A percentile compares a stretch with the other conserved stretches of the same genome.
phyloP scores from a whole-genome alignment of 2,888 invertebrate genomes.

The Ophraella communa region DNA sequence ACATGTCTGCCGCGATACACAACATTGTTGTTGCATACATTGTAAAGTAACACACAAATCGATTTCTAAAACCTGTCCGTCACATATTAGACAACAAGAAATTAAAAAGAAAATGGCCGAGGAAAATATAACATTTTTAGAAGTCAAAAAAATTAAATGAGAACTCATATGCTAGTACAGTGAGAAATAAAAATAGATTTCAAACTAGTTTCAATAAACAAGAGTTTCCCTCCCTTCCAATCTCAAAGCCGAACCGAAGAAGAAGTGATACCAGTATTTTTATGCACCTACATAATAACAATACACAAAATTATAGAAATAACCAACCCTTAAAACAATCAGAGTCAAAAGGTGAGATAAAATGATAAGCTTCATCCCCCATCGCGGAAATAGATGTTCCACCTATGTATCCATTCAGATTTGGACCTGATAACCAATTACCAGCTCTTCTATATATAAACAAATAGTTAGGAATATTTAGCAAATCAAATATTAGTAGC shows the following conservation, averaged over 20 bases:
- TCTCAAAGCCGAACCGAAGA: background rate
- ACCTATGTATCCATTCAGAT: too few species aligned
- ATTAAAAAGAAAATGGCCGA: background rate
- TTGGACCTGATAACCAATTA: background rate
- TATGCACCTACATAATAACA: too few species aligned
- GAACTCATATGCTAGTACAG: background rate
- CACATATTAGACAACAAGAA: too few species aligned
- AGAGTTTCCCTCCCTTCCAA: background rate
- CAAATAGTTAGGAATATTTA: background rate
- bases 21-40: background rate
- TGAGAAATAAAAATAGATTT: background rate
- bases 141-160: background rate
- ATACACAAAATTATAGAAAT: too few species aligned
- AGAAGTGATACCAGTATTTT: background rate
- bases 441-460: too few species aligned
- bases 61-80: too few species aligned
- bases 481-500: background rate
- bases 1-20: too few species aligned
- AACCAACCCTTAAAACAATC: background rate
- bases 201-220: too few species aligned
- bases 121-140: background rate
- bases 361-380: background rate
- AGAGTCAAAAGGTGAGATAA: background rate
- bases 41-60: too few species aligned
- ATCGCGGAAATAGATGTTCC: too few species aligned